phyloP scores from a whole-genome alignment of 1,140 invertebrate species.

The Galendromus occidentalis region DNA sequence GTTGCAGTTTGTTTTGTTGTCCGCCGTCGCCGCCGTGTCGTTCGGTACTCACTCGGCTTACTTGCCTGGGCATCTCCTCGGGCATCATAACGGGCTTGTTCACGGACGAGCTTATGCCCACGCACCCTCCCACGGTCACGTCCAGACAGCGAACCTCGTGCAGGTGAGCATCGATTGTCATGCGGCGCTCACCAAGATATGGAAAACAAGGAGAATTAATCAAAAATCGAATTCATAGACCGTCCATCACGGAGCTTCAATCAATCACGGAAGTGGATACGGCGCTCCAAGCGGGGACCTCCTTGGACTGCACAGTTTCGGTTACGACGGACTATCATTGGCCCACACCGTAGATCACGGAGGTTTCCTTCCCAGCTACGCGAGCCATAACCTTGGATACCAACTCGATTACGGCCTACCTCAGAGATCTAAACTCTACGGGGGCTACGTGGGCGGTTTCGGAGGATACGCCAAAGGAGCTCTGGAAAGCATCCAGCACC shows the following conservation, averaged over 20 bases:
- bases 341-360: not conserved
- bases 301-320: not conserved
- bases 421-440: not conserved
- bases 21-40: no score
- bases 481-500: constrained; percentile 4
- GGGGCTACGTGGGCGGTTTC: not conserved
- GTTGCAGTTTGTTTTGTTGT: no score
- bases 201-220: no score
- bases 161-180: no score
- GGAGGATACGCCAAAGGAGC: constrained; percentile 5
- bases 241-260: not conserved
- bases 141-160: no score
- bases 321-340: not conserved
- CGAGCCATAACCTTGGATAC: not conserved
- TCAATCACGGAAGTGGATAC: not conserved
- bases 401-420: not conserved
- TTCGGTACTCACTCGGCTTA: no score
- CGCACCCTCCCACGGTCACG: no score
- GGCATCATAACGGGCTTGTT: no score
- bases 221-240: not conserved
- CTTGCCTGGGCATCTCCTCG: no score
- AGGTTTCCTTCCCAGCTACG: not conserved
- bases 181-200: no score
- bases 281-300: not conserved
- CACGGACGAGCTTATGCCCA: no score